Evolutionary conservation across 2,888 invertebrate species (phyloP).

Genomic region (Pterobdella sp.): DNA sequence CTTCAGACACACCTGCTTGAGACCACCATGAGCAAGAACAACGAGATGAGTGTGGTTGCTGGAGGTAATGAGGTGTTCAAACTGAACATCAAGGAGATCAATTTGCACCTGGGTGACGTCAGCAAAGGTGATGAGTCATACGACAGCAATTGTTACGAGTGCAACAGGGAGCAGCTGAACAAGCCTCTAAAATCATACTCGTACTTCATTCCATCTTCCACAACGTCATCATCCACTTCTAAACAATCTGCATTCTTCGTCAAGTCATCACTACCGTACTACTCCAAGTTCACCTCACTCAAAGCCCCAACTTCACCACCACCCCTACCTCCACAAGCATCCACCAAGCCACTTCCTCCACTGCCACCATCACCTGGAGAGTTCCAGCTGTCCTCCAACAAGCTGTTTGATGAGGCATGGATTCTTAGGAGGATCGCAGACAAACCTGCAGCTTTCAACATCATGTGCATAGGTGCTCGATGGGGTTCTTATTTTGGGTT

Average conservation of each 20-base stretch:
- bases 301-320: neutral
- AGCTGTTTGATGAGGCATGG: constrained; percentile 32
- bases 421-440: constrained; percentile 31
- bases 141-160: neutral
- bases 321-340: neutral
- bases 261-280: neutral
- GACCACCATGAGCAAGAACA: too few relatives aligned
- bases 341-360: neutral
- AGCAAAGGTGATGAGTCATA: neutral
- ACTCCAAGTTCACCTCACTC: neutral
- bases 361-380: neutral
- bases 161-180: neutral
- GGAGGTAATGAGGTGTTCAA: neutral
- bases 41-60: too few relatives aligned
- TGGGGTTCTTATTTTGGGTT: neutral
- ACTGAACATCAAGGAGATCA: constrained; percentile 4
- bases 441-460: constrained; percentile 33
- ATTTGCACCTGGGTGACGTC: neutral
- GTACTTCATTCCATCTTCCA: neutral
- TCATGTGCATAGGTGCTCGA: constrained; percentile 36
- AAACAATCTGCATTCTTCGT: neutral
- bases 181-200: neutral
- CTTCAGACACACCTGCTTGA: too few relatives aligned
- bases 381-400: neutral
- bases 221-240: neutral